phyloP scores from a whole-genome alignment of 2,797 vertebrate genomes.

The Hephaestus fuliginosus region DNA sequence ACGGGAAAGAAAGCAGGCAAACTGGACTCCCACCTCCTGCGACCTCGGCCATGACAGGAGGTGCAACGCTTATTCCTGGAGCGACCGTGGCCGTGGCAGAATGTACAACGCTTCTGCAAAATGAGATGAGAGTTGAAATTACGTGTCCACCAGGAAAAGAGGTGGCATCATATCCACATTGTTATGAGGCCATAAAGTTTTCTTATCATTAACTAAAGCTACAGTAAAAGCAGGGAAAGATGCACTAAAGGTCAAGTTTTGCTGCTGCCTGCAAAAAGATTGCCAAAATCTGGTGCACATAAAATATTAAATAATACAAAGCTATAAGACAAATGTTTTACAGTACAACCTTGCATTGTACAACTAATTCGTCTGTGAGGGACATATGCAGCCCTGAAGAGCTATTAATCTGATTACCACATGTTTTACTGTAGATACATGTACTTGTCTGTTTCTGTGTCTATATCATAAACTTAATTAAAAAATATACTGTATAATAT shows the following conservation, averaged over 20 bases:
- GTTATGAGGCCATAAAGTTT: not conserved
- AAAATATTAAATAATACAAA: not conserved
- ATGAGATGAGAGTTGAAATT: not conserved
- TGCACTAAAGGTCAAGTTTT: not conserved
- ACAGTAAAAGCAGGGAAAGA: not conserved
- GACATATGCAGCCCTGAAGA: too few species aligned
- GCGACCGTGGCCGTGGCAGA: conserved; percentile 66
- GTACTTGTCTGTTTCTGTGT: too few species aligned
- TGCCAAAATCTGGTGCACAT: not conserved
- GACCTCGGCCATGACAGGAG: conserved; percentile 66
- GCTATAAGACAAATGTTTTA: not conserved
- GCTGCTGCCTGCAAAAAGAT: not conserved
- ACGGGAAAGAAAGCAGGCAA: not conserved
- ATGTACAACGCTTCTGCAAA: conserved; percentile 64
- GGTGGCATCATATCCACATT: not conserved
- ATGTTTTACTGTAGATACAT: too few species aligned
- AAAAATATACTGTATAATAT: too few species aligned
- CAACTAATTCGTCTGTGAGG: too few species aligned
- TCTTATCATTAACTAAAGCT: not conserved
- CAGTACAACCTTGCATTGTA: not conserved
- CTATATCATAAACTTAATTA: not conserved
- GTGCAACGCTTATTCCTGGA: conserved; percentile 63
- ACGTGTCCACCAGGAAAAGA: not conserved
- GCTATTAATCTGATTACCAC: too few species aligned
- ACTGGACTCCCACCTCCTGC: conserved; percentile 54